Evolutionary conservation across 2,797 vertebrate species (phyloP).

Genomic region (Coluber constrictor): DNA sequence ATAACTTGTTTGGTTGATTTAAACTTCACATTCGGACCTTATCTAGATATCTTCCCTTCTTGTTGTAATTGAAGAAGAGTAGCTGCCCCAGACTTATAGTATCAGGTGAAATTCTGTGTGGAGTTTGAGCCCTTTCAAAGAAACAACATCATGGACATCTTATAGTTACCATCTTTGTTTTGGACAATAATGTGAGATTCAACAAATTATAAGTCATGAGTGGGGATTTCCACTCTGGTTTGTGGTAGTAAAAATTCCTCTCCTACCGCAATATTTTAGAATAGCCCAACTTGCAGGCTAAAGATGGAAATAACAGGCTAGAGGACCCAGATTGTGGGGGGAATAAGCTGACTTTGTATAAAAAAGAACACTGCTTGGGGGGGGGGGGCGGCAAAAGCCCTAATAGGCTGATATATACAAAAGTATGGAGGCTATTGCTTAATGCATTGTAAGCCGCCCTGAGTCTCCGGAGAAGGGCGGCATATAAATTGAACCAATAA

Average conservation of each 20-base stretch:
- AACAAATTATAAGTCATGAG: not conserved
- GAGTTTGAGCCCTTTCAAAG: not conserved
- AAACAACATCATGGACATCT: not conserved
- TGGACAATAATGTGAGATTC: not conserved
- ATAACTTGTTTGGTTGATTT: not conserved
- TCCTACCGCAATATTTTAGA: not conserved
- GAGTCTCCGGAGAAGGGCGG: too few species aligned
- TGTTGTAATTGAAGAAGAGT: not conserved
- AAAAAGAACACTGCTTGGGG: too few species aligned
- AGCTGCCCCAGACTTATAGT: not conserved
- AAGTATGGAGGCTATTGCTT: too few species aligned
- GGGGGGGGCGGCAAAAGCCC: too few species aligned
- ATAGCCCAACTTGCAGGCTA: not conserved
- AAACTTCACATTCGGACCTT: not conserved
- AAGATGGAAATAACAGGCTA: not conserved
- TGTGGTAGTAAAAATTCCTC: not conserved
- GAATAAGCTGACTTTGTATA: too few species aligned
- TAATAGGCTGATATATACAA: too few species aligned
- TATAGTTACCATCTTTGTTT: not conserved
- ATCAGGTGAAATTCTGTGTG: not conserved
- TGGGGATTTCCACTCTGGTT: not conserved
- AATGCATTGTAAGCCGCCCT: too few species aligned
- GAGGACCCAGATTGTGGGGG: not conserved
- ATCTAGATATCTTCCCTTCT: not conserved
- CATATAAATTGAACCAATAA: too few species aligned